Percentiles rank a stretch among this genome's conserved stretches.
Conservation (phyloP, 2,113 vertebrate species). For the Cynoglossus semilaevis region DNA sequence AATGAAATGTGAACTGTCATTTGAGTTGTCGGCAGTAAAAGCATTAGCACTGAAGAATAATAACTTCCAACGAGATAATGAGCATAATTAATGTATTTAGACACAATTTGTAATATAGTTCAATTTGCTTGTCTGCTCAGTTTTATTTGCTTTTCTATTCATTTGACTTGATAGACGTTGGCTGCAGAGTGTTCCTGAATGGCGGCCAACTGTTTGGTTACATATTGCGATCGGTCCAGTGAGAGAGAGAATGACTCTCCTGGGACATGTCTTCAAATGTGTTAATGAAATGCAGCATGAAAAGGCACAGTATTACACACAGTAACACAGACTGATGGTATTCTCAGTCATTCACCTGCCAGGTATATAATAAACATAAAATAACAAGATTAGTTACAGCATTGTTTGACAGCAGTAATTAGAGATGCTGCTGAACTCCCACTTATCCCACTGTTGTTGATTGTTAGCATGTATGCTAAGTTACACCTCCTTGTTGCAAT, state of each 20-base stretch:
- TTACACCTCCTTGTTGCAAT: neutral
- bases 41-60: conserved; percentile 6
- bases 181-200: conserved; percentile 24
- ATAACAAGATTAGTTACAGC: neutral
- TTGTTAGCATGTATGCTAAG: neutral
- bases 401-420: neutral
- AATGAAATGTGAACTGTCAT: conserved; percentile 27
- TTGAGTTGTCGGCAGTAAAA: conserved; percentile 12
- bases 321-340: conserved; percentile 14
- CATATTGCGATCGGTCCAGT: conserved; percentile 24
- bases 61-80: conserved; percentile 35
- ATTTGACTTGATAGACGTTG: conserved; percentile 44
- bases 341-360: neutral
- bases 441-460: neutral
- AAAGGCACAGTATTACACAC: conserved; percentile 17
- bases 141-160: conserved; percentile 39
- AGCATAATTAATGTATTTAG: conserved; percentile 45
- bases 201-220: conserved; percentile 38
- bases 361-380: conserved; percentile 8
- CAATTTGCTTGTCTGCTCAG: conserved; percentile 30
- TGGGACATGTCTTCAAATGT: conserved; percentile 31
- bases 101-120: conserved; percentile 32
- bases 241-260: conserved; percentile 29
- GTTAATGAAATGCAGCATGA: conserved; percentile 34
- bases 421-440: neutral